A percentile compares a stretch with the other conserved stretches of the same genome.
These are phyloP conservation scores for Blastobasis lacticolella DNA, from an alignment of 2,888 invertebrate species.

Conservation along the genomic window DNA sequence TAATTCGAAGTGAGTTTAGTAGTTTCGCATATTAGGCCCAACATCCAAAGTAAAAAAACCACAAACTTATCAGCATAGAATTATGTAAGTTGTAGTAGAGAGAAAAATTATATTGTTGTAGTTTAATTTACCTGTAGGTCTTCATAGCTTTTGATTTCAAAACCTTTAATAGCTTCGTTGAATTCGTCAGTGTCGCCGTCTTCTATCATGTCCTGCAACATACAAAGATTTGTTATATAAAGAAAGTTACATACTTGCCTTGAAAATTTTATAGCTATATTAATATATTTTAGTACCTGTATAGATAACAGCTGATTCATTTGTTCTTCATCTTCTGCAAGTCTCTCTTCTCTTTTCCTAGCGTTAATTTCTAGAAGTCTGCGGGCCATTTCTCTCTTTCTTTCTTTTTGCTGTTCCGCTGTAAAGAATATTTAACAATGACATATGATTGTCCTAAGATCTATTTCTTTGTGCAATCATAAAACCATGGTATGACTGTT, in stretches of 20 bases:
- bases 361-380: conserved; percentile 92
- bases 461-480: too few relatives aligned
- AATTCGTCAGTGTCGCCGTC: conserved; percentile 84
- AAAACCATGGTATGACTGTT: too few relatives aligned
- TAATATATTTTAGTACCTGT: conserved; percentile 58
- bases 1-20: too few relatives aligned
- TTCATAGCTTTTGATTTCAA: conserved; percentile 82
- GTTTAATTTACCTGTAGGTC: conserved; percentile 80
- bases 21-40: neutral
- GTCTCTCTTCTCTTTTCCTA: conserved; percentile 87
- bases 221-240: neutral
- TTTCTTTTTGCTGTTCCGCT: conserved; percentile 87
- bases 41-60: neutral
- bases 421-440: neutral
- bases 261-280: too few relatives aligned
- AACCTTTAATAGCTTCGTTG: conserved; percentile 82
- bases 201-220: conserved; percentile 73
- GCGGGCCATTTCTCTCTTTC: conserved; percentile 88
- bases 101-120: neutral
- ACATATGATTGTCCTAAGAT: neutral
- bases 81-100: too few relatives aligned
- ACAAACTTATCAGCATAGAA: neutral
- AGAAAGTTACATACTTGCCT: neutral
- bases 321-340: conserved; percentile 92
- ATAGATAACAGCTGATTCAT: conserved; percentile 83